Evolutionary conservation across 1,140 invertebrate species (phyloP), one percentile per base, ranked within the genome.

Genomic region (Nasonia giraulti): DNA sequence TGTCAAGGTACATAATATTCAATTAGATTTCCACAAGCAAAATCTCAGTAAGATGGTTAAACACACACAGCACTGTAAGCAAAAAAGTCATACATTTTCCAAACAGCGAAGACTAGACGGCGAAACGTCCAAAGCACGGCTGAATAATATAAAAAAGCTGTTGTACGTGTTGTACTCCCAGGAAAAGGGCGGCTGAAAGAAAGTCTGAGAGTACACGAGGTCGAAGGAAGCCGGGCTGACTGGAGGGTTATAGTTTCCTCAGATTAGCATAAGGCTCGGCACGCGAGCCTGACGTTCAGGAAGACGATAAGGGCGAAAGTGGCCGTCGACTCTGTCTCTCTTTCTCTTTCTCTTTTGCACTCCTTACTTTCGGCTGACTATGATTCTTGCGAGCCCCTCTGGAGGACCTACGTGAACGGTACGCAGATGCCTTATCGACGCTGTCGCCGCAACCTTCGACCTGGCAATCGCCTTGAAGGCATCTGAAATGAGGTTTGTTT

Each of bases 181-280:
- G 47, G 14, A 4, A 62, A 62, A 20, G 20, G 55, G 73, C 31
- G 31, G 27, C 11, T 50, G 62, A 4, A 83, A 68, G 40, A 68
- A 77, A 77, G 62, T 83, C 37, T 11, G 33, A 69, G 74, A 62
- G 55, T n/a, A 14, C 55, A 20, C 55, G 76, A 84, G 77, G 47
- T 80, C 83, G 68, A 80, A 83, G 82, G n/a, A 89, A 89, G 88
- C 89, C 71, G 31, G n/a, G 33, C 68, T 79, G 76, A 73, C 68
- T 47, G 47, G 78, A 55, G 84, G 87, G 89, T 88, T 91, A 90
- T 90, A 92, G 89, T 88, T 88, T 80, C 86, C 86, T 85, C 77
- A 85, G 89, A 93, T 93, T 93, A 93, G 91, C 92, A 93, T 93
- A 91, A 89, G 88, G 83, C 84, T 88, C 55, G 55, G 89, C 92